Base-by-base conservation (phyloP, 2,888 invertebrate species). In the Drosophila bunnanda region DNA sequence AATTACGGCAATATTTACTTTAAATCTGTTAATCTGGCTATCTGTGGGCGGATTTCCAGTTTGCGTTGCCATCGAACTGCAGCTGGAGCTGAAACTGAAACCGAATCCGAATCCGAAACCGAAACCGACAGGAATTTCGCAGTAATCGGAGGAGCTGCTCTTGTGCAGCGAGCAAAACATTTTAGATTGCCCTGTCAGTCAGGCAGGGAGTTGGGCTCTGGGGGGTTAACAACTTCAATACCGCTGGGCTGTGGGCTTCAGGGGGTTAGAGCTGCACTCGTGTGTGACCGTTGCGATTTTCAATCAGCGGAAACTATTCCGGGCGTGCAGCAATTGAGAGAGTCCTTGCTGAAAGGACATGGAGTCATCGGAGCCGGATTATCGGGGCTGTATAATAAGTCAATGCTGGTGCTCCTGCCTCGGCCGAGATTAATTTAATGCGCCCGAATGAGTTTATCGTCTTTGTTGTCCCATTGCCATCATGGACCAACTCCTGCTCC, bases 111-210 rank as follows among this genome's bases (percentile, higher is more conserved):
- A 38, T 9, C 22, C 17, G 32, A 53, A 38, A 17, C 30, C 64
- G 17, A 56, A 55, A 46, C 28, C 15, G 25, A 13, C 60, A 9
- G 36, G 12, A 60, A 13, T 20, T 25, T 30, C 4, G 15, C 20
- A 15, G 36, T 10, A 43, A 36, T 39, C 59, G 22, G 32, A 34
- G 39, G n/a, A 36, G 61, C 48, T 22, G 32, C 43, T 44, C 69
- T 53, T 68, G 67, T 69, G 69, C 67, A 69, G 69, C 53, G 52
- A 65, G 57, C 68, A 58, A 69, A 59, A 76, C 77, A 78, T 82
- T 87, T 87, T 85, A 87, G 88, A 85, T 85, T 85, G 80, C 72
- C 76, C 78, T 87, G 85, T 80, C 85, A 82, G 75, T 77, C 81
- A 75, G 69, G 64, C 25, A 34, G 44, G 25, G 44, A n/a, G 25